phyloP scores from a whole-genome alignment of 2,113 vertebrate genomes.

The Calyptomena viridis region DNA sequence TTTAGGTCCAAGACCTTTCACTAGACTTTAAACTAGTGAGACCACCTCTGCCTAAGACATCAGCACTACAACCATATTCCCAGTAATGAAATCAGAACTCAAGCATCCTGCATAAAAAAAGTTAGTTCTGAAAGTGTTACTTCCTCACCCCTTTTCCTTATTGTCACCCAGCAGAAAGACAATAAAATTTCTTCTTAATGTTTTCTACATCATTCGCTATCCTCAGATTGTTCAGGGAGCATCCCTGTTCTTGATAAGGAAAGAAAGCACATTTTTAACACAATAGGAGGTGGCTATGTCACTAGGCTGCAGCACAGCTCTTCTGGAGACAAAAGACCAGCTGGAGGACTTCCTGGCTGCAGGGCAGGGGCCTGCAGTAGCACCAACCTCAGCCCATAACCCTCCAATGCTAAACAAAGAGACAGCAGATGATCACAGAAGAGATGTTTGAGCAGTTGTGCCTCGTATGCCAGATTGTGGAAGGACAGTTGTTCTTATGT shows the following conservation, averaged over 20 bases:
- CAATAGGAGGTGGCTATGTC: not conserved
- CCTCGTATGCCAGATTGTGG: accelerated
- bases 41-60: not conserved
- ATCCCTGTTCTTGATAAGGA: not conserved
- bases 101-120: not conserved
- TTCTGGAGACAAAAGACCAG: not conserved
- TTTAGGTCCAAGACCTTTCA: not conserved
- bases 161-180: not conserved
- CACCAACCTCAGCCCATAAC: not conserved
- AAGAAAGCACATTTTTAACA: not conserved
- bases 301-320: not conserved
- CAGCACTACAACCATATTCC: not conserved
- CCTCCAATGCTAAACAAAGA: not conserved
- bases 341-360: not conserved
- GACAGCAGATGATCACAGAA: not conserved
- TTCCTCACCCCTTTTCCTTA: not conserved
- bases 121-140: not conserved
- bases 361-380: not conserved
- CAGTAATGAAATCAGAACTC: not conserved
- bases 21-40: not conserved
- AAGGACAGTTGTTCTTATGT: not conserved
- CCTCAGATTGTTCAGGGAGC: not conserved
- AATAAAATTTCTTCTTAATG: not conserved
- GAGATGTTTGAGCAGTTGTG: not conserved
- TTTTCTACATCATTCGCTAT: not conserved